phyloP scores from a whole-genome alignment of 2,113 vertebrate genomes.

The Felis chaus region DNA sequence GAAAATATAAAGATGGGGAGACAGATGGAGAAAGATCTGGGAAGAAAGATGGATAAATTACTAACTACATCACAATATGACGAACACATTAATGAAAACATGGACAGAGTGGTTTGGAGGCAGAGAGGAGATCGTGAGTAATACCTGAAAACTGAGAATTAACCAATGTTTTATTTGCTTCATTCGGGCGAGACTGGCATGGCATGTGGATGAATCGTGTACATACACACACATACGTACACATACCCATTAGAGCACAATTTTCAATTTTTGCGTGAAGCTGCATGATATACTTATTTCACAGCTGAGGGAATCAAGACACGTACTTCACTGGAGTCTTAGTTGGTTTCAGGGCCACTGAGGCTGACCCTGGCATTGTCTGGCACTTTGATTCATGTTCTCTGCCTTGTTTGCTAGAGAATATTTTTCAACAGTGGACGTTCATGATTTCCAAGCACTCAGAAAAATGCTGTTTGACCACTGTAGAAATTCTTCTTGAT shows the following conservation, averaged over 20 bases:
- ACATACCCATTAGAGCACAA: background rate
- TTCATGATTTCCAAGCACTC: constrained; percentile 50
- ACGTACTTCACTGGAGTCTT: background rate
- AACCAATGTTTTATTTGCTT: background rate
- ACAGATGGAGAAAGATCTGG: background rate
- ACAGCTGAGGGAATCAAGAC: background rate
- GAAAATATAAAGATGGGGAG: background rate
- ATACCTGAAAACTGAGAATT: background rate
- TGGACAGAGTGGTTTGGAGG: background rate
- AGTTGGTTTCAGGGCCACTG: background rate
- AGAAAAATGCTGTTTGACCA: constrained; percentile 62
- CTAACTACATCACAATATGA: background rate
- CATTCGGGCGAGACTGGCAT: background rate
- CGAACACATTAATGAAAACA: background rate
- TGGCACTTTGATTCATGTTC: background rate
- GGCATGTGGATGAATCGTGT: too few species aligned
- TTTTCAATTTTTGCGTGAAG: background rate
- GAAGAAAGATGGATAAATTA: background rate
- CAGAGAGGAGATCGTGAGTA: background rate
- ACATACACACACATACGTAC: background rate
- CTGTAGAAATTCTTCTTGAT: constrained; percentile 58
- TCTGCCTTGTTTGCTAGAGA: constrained; percentile 12
- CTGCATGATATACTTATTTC: background rate
- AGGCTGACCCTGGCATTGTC: background rate
- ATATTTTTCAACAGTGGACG: constrained; percentile 35